Percentiles rank a stretch among this genome's conserved stretches.
Evolutionary conservation across 2,113 vertebrate species (phyloP).

Genomic region (Phalacrocorax aristotelis): DNA sequence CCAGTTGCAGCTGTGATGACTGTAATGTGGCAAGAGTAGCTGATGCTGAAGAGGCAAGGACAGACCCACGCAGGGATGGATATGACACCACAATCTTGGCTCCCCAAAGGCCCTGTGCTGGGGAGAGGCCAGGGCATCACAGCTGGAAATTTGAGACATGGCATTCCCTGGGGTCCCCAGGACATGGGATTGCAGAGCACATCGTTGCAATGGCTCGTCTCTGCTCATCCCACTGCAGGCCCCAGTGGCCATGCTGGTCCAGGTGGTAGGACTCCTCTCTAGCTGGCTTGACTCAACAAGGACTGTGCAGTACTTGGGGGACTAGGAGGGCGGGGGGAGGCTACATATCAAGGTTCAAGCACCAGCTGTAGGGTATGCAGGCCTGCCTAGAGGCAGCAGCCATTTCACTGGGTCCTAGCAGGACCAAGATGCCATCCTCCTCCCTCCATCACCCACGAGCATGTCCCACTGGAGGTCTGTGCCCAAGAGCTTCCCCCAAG

Average conservation of each 20-base stretch:
- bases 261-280: not conserved
- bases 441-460: not conserved
- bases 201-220: accelerated
- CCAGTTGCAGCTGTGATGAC: not conserved
- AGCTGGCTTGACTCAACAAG: not conserved
- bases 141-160: not conserved
- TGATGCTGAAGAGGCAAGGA: not conserved
- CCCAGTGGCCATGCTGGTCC: not conserved
- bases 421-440: not conserved
- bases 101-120: not conserved
- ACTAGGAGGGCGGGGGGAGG: no score
- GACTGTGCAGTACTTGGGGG: not conserved
- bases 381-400: not conserved
- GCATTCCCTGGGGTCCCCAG: not conserved
- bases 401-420: not conserved
- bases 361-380: not conserved
- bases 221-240: not conserved
- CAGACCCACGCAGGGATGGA: not conserved
- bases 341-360: not conserved
- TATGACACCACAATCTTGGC: not conserved
- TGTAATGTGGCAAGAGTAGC: not conserved
- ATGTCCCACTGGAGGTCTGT: not conserved
- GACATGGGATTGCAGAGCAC: not conserved
- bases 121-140: not conserved
- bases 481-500: not conserved